phyloP scores from a whole-genome alignment of 2,888 invertebrate genomes.

The Xanthorhoe spadicearia region DNA sequence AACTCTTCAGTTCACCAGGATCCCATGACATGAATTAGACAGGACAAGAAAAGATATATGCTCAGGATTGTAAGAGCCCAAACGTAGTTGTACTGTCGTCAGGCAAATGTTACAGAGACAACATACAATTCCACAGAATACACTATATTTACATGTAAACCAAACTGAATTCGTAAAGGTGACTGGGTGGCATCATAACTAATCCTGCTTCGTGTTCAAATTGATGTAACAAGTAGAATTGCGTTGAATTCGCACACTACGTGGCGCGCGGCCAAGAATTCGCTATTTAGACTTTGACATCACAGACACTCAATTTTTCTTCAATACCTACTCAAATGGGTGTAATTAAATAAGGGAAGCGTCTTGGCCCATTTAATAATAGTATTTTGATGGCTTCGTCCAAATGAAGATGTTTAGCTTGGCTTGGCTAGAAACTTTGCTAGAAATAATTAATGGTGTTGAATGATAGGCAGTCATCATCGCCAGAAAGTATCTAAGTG shows the following conservation, averaged over 20 bases:
- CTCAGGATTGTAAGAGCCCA: background rate
- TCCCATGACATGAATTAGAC: background rate
- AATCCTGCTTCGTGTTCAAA: conserved; percentile 24
- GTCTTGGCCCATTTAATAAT: conserved; percentile 7
- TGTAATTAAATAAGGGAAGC: conserved; percentile 25
- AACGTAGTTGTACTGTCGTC: background rate
- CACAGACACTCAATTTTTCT: conserved; percentile 29
- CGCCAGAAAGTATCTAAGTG: background rate
- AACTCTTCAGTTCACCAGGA: background rate
- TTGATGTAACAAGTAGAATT: conserved; percentile 36
- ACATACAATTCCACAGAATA: conserved; percentile 3
- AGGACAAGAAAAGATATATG: background rate
- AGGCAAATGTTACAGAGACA: background rate
- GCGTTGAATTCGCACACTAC: conserved; percentile 31
- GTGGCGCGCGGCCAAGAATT: conserved; percentile 32
- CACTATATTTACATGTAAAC: conserved; percentile 12
- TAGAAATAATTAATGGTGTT: background rate
- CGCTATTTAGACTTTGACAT: conserved; percentile 34
- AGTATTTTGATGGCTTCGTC: conserved; percentile 10
- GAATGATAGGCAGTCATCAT: background rate
- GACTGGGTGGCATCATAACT: conserved; percentile 27
- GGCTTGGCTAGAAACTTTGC: conserved; percentile 11
- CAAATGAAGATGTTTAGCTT: conserved; percentile 4
- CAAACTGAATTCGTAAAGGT: conserved; percentile 23
- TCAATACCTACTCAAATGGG: conserved; percentile 27